Evolutionary conservation across 2,888 invertebrate genomes (phyloP).

Genomic region (Pollenia amentaria): DNA sequence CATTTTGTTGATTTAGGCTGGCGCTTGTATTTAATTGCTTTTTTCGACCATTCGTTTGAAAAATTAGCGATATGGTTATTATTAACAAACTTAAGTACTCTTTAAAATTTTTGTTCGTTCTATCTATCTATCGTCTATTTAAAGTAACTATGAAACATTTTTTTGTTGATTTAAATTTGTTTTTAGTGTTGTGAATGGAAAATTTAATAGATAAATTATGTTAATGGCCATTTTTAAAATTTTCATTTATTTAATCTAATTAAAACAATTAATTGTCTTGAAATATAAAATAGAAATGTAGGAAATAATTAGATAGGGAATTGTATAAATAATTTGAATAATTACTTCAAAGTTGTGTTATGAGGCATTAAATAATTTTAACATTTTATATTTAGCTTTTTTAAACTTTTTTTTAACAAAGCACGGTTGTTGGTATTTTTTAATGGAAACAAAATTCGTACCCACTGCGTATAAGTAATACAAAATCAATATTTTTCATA

Average conservation of each 20-base stretch:
- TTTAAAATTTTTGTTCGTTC: too few species aligned
- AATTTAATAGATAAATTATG: constrained; percentile 11
- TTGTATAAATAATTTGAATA: too few species aligned
- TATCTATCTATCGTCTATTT: background rate
- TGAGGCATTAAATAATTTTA: too few species aligned
- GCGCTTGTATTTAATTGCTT: background rate
- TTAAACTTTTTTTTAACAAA: too few species aligned
- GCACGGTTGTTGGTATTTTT: too few species aligned
- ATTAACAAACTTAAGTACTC: constrained; percentile 27
- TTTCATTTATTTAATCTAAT: background rate
- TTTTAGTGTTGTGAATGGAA: constrained; percentile 2
- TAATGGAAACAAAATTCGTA: too few species aligned
- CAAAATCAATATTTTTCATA: too few species aligned
- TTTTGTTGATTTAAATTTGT: constrained; percentile 38
- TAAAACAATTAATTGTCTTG: background rate
- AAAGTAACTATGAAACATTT: constrained; percentile 20
- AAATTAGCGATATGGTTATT: constrained; percentile 29
- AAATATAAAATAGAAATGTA: too few species aligned
- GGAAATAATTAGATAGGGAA: too few species aligned
- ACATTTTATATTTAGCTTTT: too few species aligned
- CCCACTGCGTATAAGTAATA: too few species aligned
- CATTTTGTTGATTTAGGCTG: background rate
- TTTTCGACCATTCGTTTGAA: constrained; percentile 10
- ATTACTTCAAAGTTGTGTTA: too few species aligned
- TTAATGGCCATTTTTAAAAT: background rate